Percentiles rank a stretch among this genome's conserved stretches.
Conservation (phyloP, 2,113 vertebrate genomes). For the Cervus canadensis region DNA sequence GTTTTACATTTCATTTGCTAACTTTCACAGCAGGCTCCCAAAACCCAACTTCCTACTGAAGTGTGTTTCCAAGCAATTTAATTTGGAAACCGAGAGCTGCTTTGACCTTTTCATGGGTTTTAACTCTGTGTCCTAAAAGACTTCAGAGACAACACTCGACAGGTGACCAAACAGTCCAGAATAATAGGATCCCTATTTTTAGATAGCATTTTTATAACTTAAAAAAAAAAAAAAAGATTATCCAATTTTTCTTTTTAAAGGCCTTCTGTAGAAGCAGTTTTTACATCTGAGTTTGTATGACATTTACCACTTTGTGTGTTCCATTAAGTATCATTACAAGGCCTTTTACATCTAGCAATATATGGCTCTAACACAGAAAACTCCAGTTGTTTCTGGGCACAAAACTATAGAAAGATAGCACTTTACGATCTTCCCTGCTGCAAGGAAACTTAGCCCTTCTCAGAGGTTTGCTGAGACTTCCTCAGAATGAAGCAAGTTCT, state of each 20-base stretch:
- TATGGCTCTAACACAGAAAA: constrained; percentile 1
- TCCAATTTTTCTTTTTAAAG: constrained; percentile 16
- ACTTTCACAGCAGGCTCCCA: constrained; percentile 65
- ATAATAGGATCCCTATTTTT: constrained; percentile 47
- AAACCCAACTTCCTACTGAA: constrained; percentile 52
- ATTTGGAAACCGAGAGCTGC: constrained; percentile 62
- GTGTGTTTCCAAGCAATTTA: constrained; percentile 68
- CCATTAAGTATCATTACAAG: constrained; percentile 39
- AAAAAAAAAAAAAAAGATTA: neutral
- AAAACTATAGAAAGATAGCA: neutral
- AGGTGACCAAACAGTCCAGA: constrained; percentile 47
- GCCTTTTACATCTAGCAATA: neutral
- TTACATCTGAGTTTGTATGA: constrained; percentile 25
- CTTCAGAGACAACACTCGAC: constrained; percentile 47
- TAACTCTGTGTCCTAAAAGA: constrained; percentile 41
- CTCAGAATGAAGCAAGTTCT: neutral
- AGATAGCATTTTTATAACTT: neutral
- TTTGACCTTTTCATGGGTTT: constrained; percentile 63
- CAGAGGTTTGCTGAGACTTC: neutral
- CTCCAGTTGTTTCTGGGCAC: neutral
- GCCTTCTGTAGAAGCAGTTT: constrained; percentile 15
- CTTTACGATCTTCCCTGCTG: neutral
- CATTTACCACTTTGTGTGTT: constrained; percentile 29
- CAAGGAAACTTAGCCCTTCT: neutral
- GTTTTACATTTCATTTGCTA: constrained; percentile 70